Evolutionary conservation across 2,113 vertebrate species (phyloP).

Genomic region (Monarcha castaneiventris): DNA sequence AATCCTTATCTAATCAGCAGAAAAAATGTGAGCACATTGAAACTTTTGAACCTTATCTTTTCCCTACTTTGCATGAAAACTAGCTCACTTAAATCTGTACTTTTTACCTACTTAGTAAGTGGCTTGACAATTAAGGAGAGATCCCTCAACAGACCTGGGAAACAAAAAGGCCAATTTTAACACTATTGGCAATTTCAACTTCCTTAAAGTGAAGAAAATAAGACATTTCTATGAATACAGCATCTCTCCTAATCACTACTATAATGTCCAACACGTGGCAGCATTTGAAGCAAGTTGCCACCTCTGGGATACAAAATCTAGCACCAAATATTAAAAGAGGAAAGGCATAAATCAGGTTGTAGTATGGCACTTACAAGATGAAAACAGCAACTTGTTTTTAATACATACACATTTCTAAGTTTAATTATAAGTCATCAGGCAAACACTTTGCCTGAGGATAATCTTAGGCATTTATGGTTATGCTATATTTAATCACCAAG

Average conservation of each 20-base stretch:
- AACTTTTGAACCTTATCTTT: not conserved
- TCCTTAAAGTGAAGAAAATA: not conserved
- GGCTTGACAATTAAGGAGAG: not conserved
- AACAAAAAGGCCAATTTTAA: not conserved
- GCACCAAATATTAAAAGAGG: not conserved
- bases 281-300: not conserved
- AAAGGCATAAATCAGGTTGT: not conserved
- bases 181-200: not conserved
- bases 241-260: not conserved
- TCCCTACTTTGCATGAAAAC: not conserved
- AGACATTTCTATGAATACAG: not conserved
- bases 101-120: not conserved
- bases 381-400: not conserved
- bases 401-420: not conserved
- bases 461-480: not conserved
- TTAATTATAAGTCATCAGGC: not conserved
- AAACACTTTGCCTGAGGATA: not conserved
- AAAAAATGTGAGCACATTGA: not conserved
- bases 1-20: not conserved
- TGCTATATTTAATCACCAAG: constrained; percentile 8
- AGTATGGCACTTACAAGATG: not conserved
- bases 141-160: not conserved
- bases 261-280: not conserved
- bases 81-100: not conserved
- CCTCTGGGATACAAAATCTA: not conserved